Evolutionary conservation across 2,113 vertebrate species (phyloP), one percentile per base, ranked within the genome.

Genomic region (Seriola aureovittata): DNA sequence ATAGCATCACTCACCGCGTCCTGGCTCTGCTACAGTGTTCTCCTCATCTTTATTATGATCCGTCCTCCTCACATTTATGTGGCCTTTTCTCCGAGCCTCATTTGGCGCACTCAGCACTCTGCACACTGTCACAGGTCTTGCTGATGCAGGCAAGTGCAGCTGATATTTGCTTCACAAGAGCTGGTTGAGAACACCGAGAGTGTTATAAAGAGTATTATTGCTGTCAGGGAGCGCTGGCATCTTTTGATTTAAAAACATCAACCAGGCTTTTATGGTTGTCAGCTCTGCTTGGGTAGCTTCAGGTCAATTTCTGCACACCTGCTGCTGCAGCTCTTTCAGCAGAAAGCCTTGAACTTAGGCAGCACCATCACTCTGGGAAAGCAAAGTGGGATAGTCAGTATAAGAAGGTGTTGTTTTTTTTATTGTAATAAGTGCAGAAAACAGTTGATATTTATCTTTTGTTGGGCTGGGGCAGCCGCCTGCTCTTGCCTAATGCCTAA

Each of bases 221-320:
- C 50, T 72, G 59, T 60, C 25, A 78, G 52, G 48, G 32, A 85
- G 52, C 40, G 8, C 11, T 7, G 17, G 32, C 44, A 63, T 23
- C 71, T 12, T 38, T 71, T 54, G 0, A 71, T 75, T 73, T 76
- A 74, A 80, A 80, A 74, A 55, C 52, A 57, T 81, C 42, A 46
- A 3, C 17, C 23, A 25, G 13, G 64, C 40, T 71, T 71, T 74
- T 57, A 78, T 68, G 44, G 42, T 32, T 42, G 44, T 71, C 8
- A 8, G 34, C 32, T 75, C 48, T 75, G 70, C 50, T 54, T 17
- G 3, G 4, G 32, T 17, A 25, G 65, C 76, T 34, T 57, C 3
- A 9, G 65, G 11, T 75, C 11, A 66, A 17, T 32, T 19, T 34
- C 4, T 50, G 19, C 36, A 50, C 21, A 74, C 6, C 19, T 34